Evolutionary conservation across 2,113 vertebrate species (phyloP).

Genomic region (Thamnaconus septentrionalis): DNA sequence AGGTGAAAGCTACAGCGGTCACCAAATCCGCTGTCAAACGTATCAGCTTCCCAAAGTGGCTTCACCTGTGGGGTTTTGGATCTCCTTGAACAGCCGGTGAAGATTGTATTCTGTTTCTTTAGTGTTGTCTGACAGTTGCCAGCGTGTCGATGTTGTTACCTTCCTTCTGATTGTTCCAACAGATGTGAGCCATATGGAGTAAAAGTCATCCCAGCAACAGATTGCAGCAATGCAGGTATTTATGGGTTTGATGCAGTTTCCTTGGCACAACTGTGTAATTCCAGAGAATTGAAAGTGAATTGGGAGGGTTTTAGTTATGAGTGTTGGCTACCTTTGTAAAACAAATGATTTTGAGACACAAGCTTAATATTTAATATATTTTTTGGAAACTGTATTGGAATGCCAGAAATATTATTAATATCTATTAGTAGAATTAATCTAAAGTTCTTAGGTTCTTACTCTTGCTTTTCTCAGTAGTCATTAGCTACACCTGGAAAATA

Average conservation of each 20-base stretch:
- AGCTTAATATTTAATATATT: no score
- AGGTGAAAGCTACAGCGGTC: constrained; percentile 38
- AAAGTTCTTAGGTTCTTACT: no score
- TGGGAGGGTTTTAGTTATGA: background rate
- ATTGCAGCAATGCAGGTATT: constrained; percentile 63
- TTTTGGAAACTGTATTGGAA: background rate
- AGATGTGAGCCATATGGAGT: constrained; percentile 33
- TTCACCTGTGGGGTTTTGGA: background rate
- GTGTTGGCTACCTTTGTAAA: background rate
- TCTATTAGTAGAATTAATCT: no score
- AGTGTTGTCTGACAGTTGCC: background rate
- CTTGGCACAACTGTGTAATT: constrained; percentile 4
- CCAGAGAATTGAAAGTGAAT: background rate
- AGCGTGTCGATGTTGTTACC: background rate
- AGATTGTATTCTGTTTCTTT: background rate
- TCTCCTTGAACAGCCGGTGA: background rate
- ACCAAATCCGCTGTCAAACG: constrained; percentile 27
- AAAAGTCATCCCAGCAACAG: constrained; percentile 13
- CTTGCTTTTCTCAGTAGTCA: constrained; percentile 11
- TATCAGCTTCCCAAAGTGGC: background rate
- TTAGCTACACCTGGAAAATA: constrained; percentile 14
- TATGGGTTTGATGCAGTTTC: constrained; percentile 43
- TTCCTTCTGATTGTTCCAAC: constrained; percentile 4
- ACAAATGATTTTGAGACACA: no score
- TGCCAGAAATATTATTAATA: no score